These are phyloP conservation scores for Limnephilus marmoratus DNA, from an alignment of 2,888 invertebrate genomes.

Conservation along the genomic window DNA sequence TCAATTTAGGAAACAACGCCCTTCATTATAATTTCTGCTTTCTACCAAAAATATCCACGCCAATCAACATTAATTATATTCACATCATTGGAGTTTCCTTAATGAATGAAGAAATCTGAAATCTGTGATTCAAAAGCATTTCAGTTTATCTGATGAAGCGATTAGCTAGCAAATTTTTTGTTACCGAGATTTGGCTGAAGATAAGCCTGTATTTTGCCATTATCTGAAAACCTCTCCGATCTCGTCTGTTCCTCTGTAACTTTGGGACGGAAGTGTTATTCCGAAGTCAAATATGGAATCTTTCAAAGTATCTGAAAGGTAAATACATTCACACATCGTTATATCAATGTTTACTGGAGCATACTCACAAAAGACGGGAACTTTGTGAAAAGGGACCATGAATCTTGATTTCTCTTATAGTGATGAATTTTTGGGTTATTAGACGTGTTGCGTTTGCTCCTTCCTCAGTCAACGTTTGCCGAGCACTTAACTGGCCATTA, in stretches of 20 bases:
- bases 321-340: not conserved
- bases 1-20: too few relatives aligned
- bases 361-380: not conserved
- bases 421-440: too few relatives aligned
- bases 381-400: not conserved
- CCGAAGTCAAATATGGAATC: constrained; percentile 8
- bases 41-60: not conserved
- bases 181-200: not conserved
- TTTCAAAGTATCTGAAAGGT: not conserved
- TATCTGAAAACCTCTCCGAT: not conserved
- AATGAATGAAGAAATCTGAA: not conserved
- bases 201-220: not conserved
- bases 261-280: constrained; percentile 3
- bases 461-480: too few relatives aligned
- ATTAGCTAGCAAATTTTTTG: not conserved
- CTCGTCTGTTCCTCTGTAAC: not conserved
- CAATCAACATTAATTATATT: not conserved
- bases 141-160: not conserved
- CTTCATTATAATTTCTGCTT: too few relatives aligned
- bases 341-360: not conserved
- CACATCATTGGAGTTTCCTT: not conserved
- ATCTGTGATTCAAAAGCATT: not conserved
- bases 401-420: not conserved
- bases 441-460: too few relatives aligned
- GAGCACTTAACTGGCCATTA: too few relatives aligned